Conservation (phyloP, 2,888 invertebrate genomes). For the Meganola albula region DNA sequence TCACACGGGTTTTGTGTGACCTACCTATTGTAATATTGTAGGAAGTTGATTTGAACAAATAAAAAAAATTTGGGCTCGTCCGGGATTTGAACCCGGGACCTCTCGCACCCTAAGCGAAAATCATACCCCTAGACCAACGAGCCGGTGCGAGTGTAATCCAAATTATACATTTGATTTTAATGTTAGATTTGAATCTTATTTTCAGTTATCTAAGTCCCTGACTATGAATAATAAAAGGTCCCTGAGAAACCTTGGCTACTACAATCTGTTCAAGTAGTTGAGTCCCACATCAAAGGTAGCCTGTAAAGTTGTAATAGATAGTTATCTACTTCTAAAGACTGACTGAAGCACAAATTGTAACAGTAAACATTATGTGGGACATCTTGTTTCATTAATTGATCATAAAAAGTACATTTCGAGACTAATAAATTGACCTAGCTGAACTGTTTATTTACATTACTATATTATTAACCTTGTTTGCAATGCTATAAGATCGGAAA, state of each 20-base stretch:
- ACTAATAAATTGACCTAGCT: slow-evolving; percentile 18
- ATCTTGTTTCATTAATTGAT: slow-evolving; percentile 16
- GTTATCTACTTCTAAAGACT: slow-evolving; percentile 2
- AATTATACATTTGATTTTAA: neutral
- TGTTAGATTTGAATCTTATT: too few relatives aligned
- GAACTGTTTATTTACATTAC: slow-evolving; percentile 7
- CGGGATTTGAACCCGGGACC: slow-evolving; percentile 60
- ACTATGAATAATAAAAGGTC: too few relatives aligned
- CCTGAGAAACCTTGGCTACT: too few relatives aligned
- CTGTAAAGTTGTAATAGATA: too few relatives aligned
- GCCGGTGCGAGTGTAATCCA: slow-evolving; percentile 9
- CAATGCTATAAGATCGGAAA: slow-evolving; percentile 2
- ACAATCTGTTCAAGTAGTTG: too few relatives aligned
- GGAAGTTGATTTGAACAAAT: neutral
- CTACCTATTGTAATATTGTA: too few relatives aligned
- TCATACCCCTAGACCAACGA: slow-evolving; percentile 56
- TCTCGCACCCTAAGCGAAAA: slow-evolving; percentile 80
- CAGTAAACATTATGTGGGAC: slow-evolving; percentile 12
- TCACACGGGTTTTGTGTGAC: too few relatives aligned
- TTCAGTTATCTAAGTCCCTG: too few relatives aligned
- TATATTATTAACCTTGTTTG: slow-evolving; percentile 1
- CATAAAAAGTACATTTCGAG: slow-evolving; percentile 13
- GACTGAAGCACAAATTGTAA: too few relatives aligned
- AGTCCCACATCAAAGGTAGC: too few relatives aligned
- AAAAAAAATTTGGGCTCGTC: slow-evolving; percentile 20